These are phyloP conservation scores for Chrysaora quinquecirrha DNA, from an alignment of 30 jellyfish, hydroid and myxozoan genomes.

Conservation along the genomic window DNA sequence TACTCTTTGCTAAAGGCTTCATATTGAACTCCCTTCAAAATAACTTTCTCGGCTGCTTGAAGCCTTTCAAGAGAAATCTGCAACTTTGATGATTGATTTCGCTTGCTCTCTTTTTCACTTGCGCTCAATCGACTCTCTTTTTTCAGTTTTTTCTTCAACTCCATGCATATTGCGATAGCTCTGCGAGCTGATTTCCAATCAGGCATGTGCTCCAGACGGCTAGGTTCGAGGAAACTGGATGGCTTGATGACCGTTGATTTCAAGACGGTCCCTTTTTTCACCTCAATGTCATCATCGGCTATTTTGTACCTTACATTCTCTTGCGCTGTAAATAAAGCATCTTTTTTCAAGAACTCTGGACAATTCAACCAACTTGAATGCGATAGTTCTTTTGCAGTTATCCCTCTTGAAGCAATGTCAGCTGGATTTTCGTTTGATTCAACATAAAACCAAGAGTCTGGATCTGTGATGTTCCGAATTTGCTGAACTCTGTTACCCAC, in stretches of 20 bases:
- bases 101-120: background rate
- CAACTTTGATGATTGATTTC: background rate
- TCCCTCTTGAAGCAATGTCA: slow-evolving; percentile 26
- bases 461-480: slow-evolving; percentile 26
- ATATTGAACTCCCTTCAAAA: background rate
- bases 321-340: background rate
- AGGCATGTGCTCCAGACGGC: too few species aligned
- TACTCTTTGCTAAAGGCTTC: slow-evolving; percentile 20
- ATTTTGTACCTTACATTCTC: background rate
- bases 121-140: background rate
- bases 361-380: slow-evolving; percentile 21
- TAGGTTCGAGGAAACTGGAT: too few species aligned
- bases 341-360: background rate
- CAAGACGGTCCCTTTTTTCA: background rate
- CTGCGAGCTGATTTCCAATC: too few species aligned
- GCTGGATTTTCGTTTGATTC: slow-evolving; percentile 2
- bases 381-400: slow-evolving; percentile 19
- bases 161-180: slow-evolving; percentile 16
- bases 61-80: background rate
- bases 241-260: too few species aligned
- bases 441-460: background rate
- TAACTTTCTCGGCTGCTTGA: background rate
- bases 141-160: slow-evolving; percentile 10
- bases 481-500: slow-evolving; percentile 26
- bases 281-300: slow-evolving; percentile 8